Evolutionary conservation across 1,140 invertebrate genomes (phyloP), one percentile per base, ranked within the genome.

Genomic region (Anoplolepis gracilipes): DNA sequence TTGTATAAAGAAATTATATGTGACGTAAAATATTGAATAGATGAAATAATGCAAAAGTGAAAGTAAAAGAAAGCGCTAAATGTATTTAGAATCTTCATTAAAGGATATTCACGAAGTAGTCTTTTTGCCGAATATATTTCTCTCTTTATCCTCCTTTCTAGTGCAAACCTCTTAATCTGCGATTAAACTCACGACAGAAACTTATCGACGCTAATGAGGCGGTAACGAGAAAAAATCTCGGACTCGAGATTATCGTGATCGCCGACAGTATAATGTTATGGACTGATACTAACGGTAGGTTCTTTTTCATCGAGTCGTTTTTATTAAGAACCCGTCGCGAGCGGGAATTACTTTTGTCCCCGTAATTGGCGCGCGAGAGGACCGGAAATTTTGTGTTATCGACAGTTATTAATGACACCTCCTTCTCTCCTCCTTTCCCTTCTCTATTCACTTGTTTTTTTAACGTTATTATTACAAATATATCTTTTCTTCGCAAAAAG

Each of bases 151-250:
- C n/a, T 42, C 13, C 19, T 28, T n/a, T 73, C 25, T 53, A 39
- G 36, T 19, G 49, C 67, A 82, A 82, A 57, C 36, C 49, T 57
- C 65, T 72, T 70, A 70, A 82, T 82, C 53, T 10, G 13, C 78
- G 67, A 82, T 82, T 82, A 82, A 73, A 82, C 13, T 39, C 36
- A 13, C 53, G 78, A 82, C 67, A 59, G 19, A 25, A 8, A 46
- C 53, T 82, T 82, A 82, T 73, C 65, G 78, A 69, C 33, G 65
- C 78, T 82, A 82, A 82, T 82, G 78, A 82, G 67, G 25, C 67
- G 33, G 77, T 79, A 79, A 79, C 77, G 78, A 73, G 78, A 82
- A 59, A 49, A 82, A 82, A 81, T 59, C 65, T 72, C 46, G 3
- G 42, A 57, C 53, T 46, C 65, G 36, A 46, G 65, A 81, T 81